Evolutionary conservation across 2,113 vertebrate species (phyloP).

Genomic region (Aphyosemion australe): DNA sequence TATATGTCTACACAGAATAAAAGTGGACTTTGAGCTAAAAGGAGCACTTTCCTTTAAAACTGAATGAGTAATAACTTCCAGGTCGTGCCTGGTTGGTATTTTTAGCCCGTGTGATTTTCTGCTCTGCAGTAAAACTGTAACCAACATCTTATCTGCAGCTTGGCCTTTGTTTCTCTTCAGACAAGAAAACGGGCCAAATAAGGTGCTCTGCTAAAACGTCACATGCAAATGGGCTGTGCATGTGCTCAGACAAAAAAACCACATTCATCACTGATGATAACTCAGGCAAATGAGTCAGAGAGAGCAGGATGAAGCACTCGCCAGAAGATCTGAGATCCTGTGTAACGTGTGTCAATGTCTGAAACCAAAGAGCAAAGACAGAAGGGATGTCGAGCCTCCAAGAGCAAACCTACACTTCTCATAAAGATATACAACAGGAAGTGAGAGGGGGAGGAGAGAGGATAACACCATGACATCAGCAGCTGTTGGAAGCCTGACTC

Average conservation of each 20-base stretch:
- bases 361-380: not conserved
- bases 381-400: not conserved
- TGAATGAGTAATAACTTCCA: not conserved
- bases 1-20: conserved; percentile 18
- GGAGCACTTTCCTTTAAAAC: not conserved
- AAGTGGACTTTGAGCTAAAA: not conserved
- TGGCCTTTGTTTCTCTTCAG: conserved; percentile 16
- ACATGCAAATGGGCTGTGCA: conserved; percentile 17
- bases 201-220: conserved; percentile 5
- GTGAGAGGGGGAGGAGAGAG: not conserved
- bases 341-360: too few species aligned
- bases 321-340: not conserved
- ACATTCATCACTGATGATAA: conserved; percentile 19
- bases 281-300: conserved; percentile 44
- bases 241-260: not conserved
- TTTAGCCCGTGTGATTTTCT: conserved; percentile 1
- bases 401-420: not conserved
- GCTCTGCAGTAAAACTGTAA: not conserved
- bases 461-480: conserved; percentile 50
- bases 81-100: not conserved
- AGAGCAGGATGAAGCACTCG: not conserved
- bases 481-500: conserved; percentile 31
- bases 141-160: conserved; percentile 19
- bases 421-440: conserved; percentile 27
- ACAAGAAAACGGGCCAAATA: conserved; percentile 9